Evolutionary conservation across 1,140 invertebrate species (phyloP).

Genomic region (Aplysia californica): DNA sequence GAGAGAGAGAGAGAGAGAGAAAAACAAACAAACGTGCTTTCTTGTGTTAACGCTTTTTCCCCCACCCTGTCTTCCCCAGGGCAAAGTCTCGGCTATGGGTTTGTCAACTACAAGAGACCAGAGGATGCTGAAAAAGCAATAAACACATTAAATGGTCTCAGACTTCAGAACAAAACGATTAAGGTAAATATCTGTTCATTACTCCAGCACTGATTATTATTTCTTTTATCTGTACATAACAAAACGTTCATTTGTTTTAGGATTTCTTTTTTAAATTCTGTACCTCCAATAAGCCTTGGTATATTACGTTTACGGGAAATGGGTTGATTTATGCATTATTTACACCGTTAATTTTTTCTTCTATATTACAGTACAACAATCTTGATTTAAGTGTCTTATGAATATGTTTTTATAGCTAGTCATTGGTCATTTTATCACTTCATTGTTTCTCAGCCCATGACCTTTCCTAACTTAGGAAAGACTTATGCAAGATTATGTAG

Average conservation of each 20-base stretch:
- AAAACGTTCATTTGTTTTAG: no score
- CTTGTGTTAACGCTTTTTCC: neutral
- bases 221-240: no score
- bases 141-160: slow-evolving; percentile 94
- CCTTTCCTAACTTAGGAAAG: no score
- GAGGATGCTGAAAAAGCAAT: slow-evolving; percentile 99
- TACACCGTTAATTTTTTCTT: neutral
- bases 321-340: slow-evolving; percentile 13
- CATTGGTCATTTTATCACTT: neutral
- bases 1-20: neutral
- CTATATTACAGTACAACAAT: neutral
- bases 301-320: neutral
- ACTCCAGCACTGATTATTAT: neutral
- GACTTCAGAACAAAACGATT: slow-evolving; percentile 99
- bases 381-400: no score
- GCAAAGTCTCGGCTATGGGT: slow-evolving; percentile 98
- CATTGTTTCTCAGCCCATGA: slow-evolving; percentile 14
- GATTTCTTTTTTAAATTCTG: no score
- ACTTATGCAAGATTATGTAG: no score
- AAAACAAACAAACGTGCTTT: neutral
- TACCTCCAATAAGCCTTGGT: no score
- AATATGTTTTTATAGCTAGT: neutral
- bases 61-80: slow-evolving; percentile 75
- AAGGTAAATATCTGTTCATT: slow-evolving; percentile 78
- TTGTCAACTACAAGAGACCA: slow-evolving; percentile 97